phyloP scores from a whole-genome alignment of 2,113 vertebrate genomes.

The Osmerus mordax region DNA sequence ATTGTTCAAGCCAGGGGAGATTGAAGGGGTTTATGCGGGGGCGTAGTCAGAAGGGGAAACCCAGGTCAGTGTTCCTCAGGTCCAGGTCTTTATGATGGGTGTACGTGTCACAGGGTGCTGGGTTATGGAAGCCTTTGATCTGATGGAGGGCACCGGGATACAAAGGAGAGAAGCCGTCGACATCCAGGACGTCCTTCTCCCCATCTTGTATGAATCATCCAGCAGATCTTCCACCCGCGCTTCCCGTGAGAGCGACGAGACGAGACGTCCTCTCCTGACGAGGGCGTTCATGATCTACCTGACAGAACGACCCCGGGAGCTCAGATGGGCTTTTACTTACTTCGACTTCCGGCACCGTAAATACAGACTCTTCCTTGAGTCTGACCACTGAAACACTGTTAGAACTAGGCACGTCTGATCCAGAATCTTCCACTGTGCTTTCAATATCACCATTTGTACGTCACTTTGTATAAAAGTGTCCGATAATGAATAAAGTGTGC shows the following conservation, averaged over 20 bases:
- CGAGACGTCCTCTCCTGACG: background rate
- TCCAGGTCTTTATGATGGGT: conserved; percentile 28
- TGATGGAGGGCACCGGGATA: conserved; percentile 15
- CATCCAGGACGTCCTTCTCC: conserved; percentile 18
- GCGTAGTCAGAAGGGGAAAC: conserved; percentile 17
- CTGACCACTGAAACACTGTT: no score
- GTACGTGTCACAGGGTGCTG: conserved; percentile 36
- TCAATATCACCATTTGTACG: no score
- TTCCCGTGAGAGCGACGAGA: background rate
- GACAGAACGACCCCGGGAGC: background rate
- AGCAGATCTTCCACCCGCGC: background rate
- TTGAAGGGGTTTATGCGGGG: conserved; percentile 23
- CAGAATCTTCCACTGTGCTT: no score
- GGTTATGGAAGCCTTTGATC: conserved; percentile 21
- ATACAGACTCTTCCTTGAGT: no score
- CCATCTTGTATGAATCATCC: conserved; percentile 8
- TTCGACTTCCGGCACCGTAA: background rate
- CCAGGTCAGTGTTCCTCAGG: conserved; percentile 42
- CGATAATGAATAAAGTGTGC: no score
- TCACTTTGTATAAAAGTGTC: no score
- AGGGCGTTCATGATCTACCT: background rate
- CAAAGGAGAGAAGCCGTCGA: conserved; percentile 21
- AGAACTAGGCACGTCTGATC: no score
- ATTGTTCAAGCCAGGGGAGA: background rate
- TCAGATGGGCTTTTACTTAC: background rate